These are phyloP conservation scores for Echeneis naucrates DNA, from an alignment of 2,797 vertebrate genomes.

Conservation along the genomic window DNA sequence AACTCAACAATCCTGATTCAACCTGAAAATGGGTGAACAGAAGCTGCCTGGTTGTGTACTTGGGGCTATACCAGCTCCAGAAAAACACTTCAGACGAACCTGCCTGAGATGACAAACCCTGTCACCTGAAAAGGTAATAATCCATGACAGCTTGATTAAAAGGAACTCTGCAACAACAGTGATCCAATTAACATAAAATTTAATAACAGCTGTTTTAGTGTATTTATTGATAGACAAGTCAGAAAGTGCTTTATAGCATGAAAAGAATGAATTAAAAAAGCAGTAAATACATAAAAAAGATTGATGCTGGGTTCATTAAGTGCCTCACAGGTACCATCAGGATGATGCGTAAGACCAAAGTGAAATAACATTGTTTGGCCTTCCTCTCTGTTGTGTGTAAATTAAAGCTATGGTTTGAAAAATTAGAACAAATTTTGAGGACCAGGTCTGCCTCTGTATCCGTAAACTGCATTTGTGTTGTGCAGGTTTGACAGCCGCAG, in stretches of 20 bases:
- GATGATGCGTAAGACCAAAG: no score
- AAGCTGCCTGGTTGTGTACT: slow-evolving; percentile 16
- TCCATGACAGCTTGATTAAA: slow-evolving; percentile 75
- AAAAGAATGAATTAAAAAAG: no score
- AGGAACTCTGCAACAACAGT: slow-evolving; percentile 40
- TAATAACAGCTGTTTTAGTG: slow-evolving; percentile 48
- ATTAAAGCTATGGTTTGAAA: neutral
- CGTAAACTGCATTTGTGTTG: neutral
- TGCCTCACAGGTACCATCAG: no score
- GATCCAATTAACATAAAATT: slow-evolving; percentile 62
- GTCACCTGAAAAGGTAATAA: slow-evolving; percentile 51
- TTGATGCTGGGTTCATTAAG: no score
- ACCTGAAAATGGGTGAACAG: slow-evolving; percentile 19
- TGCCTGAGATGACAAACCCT: slow-evolving; percentile 34
- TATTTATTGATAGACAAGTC: no score
- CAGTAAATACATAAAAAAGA: no score
- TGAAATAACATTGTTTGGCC: no score
- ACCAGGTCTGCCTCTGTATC: no score
- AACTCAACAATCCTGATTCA: slow-evolving; percentile 24
- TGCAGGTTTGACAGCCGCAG: neutral
- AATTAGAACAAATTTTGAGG: neutral
- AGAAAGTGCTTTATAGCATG: no score
- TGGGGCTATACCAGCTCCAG: slow-evolving; percentile 26
- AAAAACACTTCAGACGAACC: slow-evolving; percentile 7
- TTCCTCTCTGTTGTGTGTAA: no score